These are phyloP conservation scores for Mylabris phalerata DNA, from an alignment of 1,140 invertebrate genomes.

Conservation along the genomic window DNA sequence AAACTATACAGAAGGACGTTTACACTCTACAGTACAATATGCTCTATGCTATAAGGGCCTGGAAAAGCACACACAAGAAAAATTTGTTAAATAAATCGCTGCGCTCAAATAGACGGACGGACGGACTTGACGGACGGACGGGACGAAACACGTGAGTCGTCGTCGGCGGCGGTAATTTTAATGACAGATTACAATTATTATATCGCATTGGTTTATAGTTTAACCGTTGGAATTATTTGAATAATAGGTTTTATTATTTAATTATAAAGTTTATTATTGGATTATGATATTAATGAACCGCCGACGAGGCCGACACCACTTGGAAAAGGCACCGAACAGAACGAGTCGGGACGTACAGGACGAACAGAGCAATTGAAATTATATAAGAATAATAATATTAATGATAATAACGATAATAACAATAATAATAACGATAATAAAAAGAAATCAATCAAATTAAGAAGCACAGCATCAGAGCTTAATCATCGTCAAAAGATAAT, in stretches of 20 bases:
- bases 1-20: not conserved
- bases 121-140: not conserved
- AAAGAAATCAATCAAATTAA: not conserved
- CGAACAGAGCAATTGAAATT: constrained; percentile 6
- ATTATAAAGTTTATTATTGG: not conserved
- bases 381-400: not conserved
- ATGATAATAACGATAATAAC: not conserved
- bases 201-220: not conserved
- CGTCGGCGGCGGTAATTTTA: not conserved
- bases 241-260: not conserved
- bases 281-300: not conserved
- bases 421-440: not conserved
- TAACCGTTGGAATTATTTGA: not conserved
- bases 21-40: not conserved
- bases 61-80: constrained; percentile 19
- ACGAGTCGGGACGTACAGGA: constrained; percentile 27
- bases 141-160: constrained; percentile 18
- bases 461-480: no score
- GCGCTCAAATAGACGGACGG: not conserved
- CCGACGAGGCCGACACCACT: constrained; percentile 13
- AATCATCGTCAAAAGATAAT: no score
- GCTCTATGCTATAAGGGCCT: constrained; percentile 15
- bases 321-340: constrained; percentile 29
- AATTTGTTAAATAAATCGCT: constrained; percentile 8
- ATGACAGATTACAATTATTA: not conserved